Percentiles rank a stretch among this genome's conserved stretches.
Evolutionary conservation across 1,140 invertebrate species (phyloP).

Genomic region (Odontomachus brunneus): DNA sequence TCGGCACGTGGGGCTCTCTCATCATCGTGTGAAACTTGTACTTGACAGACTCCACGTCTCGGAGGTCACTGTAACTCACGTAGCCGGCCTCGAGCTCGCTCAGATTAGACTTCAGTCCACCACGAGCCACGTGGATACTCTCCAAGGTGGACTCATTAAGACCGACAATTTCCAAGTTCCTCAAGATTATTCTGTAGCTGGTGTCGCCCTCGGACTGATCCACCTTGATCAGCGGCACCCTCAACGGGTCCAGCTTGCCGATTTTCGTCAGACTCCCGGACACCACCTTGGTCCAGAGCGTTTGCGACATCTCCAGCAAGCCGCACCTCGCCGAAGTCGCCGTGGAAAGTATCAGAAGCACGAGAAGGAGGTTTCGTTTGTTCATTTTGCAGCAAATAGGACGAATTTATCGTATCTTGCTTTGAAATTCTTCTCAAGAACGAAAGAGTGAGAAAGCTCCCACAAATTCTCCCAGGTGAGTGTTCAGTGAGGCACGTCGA

Average conservation of each 20-base stretch:
- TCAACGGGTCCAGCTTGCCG: conserved; percentile 79
- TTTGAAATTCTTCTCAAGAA: no score
- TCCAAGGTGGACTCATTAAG: conserved; percentile 81
- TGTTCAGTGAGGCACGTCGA: conserved; percentile 38
- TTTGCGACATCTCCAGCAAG: conserved; percentile 80
- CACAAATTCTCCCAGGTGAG: neutral
- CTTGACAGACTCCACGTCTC: conserved; percentile 79
- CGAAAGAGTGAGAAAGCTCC: no score
- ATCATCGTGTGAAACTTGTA: conserved; percentile 82
- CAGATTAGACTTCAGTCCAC: conserved; percentile 79
- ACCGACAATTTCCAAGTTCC: conserved; percentile 80
- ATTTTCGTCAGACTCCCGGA: conserved; percentile 77
- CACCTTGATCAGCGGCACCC: conserved; percentile 81
- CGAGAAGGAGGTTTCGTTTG: neutral
- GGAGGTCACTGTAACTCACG: conserved; percentile 81
- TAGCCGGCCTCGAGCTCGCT: conserved; percentile 82
- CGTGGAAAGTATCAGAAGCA: conserved; percentile 28
- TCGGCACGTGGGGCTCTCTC: conserved; percentile 72
- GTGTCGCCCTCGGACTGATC: conserved; percentile 82
- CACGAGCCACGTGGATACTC: conserved; percentile 79
- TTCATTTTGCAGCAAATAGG: neutral
- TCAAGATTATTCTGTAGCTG: conserved; percentile 81
- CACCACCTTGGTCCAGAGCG: conserved; percentile 79
- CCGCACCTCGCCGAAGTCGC: conserved; percentile 56
- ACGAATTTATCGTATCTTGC: no score